These are phyloP conservation scores for Emys orbicularis DNA, from an alignment of 2,797 vertebrate genomes.

Conservation along the genomic window DNA sequence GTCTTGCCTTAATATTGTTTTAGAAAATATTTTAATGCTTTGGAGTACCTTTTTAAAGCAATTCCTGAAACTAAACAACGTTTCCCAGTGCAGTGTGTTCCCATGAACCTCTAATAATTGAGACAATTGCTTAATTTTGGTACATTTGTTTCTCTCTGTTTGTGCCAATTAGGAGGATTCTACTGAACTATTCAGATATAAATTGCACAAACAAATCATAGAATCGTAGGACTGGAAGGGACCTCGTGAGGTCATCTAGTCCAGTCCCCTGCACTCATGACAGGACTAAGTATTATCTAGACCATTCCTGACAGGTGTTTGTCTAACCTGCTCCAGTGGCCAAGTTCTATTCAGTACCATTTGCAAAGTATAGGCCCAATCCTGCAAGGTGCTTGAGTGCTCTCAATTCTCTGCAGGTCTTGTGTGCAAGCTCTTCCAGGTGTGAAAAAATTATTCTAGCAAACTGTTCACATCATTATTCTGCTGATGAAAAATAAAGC, in stretches of 20 bases:
- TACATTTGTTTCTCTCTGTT: not conserved
- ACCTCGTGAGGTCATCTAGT: no score
- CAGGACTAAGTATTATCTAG: no score
- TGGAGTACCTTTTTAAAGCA: conserved; percentile 6
- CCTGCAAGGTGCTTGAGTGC: not conserved
- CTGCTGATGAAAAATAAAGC: conserved; percentile 11
- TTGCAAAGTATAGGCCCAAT: not conserved
- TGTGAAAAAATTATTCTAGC: not conserved
- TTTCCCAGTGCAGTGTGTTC: not conserved
- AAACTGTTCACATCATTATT: not conserved
- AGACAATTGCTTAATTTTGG: not conserved
- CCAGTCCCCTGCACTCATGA: no score
- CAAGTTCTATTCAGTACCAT: not conserved
- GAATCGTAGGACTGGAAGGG: no score
- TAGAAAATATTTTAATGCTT: not conserved
- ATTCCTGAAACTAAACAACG: not conserved
- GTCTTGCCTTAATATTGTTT: not conserved
- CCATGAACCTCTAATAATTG: not conserved
- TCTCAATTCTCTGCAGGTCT: not conserved
- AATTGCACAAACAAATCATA: not conserved
- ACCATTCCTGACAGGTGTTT: no score
- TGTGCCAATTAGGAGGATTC: not conserved
- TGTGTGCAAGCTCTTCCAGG: not conserved
- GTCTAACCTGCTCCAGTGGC: not conserved
- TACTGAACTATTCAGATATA: not conserved